Conservation (phyloP, 1,140 invertebrate genomes). For the Brachionus rubens region DNA sequence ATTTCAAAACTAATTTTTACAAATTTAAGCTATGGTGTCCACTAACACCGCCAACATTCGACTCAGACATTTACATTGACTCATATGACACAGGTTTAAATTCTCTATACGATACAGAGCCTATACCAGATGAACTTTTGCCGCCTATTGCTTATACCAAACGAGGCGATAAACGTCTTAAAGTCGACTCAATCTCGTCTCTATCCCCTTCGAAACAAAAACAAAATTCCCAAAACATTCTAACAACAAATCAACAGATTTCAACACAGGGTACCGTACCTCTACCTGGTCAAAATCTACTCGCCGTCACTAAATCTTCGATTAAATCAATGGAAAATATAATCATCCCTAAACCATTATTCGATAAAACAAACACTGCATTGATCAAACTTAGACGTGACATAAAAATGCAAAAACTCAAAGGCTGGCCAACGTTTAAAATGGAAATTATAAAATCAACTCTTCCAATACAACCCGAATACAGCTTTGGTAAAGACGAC, state of each 20-base stretch:
- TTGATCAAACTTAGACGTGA: constrained; percentile 74
- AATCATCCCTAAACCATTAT: constrained; percentile 76
- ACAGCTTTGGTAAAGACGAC: constrained; percentile 48
- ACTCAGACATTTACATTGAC: constrained; percentile 86
- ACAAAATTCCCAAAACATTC: constrained; percentile 28
- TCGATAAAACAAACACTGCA: constrained; percentile 77
- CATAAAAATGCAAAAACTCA: constrained; percentile 71
- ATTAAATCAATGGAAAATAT: constrained; percentile 68
- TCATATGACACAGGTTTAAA: constrained; percentile 64
- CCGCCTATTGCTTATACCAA: constrained; percentile 76
- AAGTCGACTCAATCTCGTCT: constrained; percentile 64
- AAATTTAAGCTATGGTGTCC: constrained; percentile 82
- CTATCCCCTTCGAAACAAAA: constrained; percentile 47
- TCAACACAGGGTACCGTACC: neutral
- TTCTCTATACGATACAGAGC: constrained; percentile 77
- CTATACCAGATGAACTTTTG: constrained; percentile 77
- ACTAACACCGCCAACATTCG: constrained; percentile 83
- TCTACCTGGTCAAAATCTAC: too few relatives aligned
- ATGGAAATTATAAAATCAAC: constrained; percentile 54
- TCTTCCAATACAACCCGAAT: constrained; percentile 62
- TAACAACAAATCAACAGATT: neutral
- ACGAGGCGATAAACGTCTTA: constrained; percentile 72
- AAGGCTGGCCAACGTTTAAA: constrained; percentile 65
- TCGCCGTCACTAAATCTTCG: neutral
- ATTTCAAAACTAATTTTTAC: neutral